phyloP scores from a whole-genome alignment of 2,888 invertebrate species.

The Itoplectis maculator region DNA sequence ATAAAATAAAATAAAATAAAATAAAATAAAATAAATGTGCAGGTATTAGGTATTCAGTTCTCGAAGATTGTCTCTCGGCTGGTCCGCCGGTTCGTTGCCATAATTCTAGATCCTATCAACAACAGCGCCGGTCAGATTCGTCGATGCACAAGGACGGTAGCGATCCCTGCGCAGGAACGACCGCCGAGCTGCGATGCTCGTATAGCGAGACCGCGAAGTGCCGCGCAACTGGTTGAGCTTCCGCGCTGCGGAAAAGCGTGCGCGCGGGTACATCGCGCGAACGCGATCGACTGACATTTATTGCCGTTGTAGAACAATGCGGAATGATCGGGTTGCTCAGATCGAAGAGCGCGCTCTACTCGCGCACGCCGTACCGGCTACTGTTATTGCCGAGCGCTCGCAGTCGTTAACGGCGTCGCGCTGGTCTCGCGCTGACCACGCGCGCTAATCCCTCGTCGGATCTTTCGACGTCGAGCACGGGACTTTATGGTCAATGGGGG shows the following conservation, averaged over 20 bases:
- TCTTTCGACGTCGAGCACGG: conserved; percentile 39
- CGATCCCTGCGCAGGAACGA: conserved; percentile 35
- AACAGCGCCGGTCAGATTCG: conserved; percentile 47
- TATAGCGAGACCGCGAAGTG: conserved; percentile 4
- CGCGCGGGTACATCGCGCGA: conserved; percentile 55
- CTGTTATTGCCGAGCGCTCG: conserved; percentile 73
- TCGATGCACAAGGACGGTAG: conserved; percentile 34
- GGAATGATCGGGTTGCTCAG: conserved; percentile 71
- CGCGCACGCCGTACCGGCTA: conserved; percentile 61
- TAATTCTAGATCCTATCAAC: conserved; percentile 62
- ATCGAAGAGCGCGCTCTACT: too few relatives aligned
- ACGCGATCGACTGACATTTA: conserved; percentile 74
- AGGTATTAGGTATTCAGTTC: too few relatives aligned
- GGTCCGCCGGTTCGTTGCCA: conserved; percentile 22
- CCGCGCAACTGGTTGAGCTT: conserved; percentile 5
- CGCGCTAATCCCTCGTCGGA: conserved; percentile 56
- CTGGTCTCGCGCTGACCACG: conserved; percentile 22
- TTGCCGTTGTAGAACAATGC: conserved; percentile 75
- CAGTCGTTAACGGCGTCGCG: conserved; percentile 58
- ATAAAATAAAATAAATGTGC: too few relatives aligned
- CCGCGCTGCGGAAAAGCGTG: conserved; percentile 40
- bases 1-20: too few relatives aligned
- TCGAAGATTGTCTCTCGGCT: conserved; percentile 40
- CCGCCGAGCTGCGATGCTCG: background rate
- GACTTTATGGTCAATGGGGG: conserved; percentile 55